These are phyloP conservation scores for Rhabdomys pumilio DNA, from an alignment of 2,797 vertebrate species.

Conservation along the genomic window DNA sequence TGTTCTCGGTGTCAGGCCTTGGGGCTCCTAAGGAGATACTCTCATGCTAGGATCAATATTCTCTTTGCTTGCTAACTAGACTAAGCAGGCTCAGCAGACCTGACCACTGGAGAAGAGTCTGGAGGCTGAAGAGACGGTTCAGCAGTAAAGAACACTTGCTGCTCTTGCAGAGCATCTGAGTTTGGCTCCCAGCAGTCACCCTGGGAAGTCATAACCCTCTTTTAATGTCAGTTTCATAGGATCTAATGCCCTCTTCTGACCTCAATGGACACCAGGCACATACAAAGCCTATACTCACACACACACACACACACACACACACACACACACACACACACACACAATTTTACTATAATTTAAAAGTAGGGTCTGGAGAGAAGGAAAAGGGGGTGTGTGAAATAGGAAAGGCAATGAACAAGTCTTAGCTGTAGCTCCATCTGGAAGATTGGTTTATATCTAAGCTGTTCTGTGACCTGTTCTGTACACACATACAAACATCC, in stretches of 20 bases:
- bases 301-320: too few species aligned
- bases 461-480: background rate
- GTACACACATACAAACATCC: background rate
- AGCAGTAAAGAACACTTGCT: background rate
- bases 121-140: background rate
- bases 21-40: background rate
- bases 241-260: background rate
- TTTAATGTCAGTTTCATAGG: background rate
- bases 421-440: background rate
- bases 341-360: too few species aligned
- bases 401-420: conserved; percentile 19
- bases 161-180: background rate
- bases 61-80: conserved; percentile 41
- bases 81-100: conserved; percentile 25
- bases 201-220: background rate
- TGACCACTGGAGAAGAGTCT: background rate
- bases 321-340: background rate
- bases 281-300: too few species aligned
- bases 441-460: background rate
- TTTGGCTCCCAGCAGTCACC: background rate
- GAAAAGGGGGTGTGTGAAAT: conserved; percentile 28
- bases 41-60: background rate
- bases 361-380: background rate
- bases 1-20: background rate
- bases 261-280: background rate